These are phyloP conservation scores for Ceratotherium simum DNA, from an alignment of 2,113 vertebrate species.

Conservation along the genomic window DNA sequence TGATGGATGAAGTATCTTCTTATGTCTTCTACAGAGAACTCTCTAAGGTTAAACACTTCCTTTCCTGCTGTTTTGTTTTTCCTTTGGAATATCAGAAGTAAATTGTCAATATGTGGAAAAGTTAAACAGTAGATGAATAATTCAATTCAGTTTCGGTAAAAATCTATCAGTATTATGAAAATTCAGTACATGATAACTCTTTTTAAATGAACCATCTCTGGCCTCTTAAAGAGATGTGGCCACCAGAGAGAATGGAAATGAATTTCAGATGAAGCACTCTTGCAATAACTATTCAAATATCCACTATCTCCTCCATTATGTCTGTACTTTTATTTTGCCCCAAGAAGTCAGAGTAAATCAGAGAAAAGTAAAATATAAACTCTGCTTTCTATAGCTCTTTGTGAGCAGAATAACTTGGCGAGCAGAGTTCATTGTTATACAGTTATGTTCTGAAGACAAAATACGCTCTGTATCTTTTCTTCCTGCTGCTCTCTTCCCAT, in stretches of 20 bases:
- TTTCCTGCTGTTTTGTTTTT: not conserved
- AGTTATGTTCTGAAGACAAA: not conserved
- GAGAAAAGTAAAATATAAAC: slow-evolving; percentile 30
- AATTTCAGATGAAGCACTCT: slow-evolving; percentile 65
- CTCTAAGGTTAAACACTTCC: not conserved
- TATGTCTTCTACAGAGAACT: not conserved
- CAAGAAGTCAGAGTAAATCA: slow-evolving; percentile 35
- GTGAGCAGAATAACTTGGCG: not conserved
- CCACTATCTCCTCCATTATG: not conserved
- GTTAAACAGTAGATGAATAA: slow-evolving; percentile 65
- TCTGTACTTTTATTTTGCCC: slow-evolving; percentile 32
- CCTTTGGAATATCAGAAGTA: slow-evolving; percentile 37
- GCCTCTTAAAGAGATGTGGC: slow-evolving; percentile 60
- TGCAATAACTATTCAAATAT: slow-evolving; percentile 60
- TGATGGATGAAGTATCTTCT: not conserved
- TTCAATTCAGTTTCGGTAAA: slow-evolving; percentile 71
- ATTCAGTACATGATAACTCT: slow-evolving; percentile 65
- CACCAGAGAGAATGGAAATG: slow-evolving; percentile 68
- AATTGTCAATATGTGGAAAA: slow-evolving; percentile 63
- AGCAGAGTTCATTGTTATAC: not conserved
- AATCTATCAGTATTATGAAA: slow-evolving; percentile 71
- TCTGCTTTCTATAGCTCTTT: not conserved
- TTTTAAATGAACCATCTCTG: slow-evolving; percentile 74
- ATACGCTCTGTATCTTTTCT: not conserved
- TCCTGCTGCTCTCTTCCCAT: not conserved